These are phyloP conservation scores for Corvus hawaiiensis DNA, from an alignment of 2,113 vertebrate genomes.

Conservation along the genomic window DNA sequence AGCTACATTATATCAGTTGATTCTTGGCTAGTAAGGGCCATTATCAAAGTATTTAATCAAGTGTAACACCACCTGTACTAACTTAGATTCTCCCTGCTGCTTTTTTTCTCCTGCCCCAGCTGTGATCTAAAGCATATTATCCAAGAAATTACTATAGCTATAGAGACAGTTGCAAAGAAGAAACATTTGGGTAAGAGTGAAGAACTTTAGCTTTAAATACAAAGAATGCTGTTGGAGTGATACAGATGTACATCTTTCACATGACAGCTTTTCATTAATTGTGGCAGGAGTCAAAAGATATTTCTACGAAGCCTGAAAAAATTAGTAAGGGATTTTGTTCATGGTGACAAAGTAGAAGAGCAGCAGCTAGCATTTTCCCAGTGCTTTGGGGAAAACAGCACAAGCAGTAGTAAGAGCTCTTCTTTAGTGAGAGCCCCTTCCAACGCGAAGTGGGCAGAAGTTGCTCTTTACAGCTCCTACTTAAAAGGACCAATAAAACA, in stretches of 20 bases:
- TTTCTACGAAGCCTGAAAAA: neutral
- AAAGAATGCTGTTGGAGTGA: neutral
- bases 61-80: neutral
- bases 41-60: neutral
- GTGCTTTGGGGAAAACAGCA: neutral
- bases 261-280: neutral
- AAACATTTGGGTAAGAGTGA: neutral
- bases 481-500: neutral
- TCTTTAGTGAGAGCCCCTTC: neutral
- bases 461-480: neutral
- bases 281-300: neutral
- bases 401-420: neutral
- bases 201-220: neutral
- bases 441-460: neutral
- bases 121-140: neutral
- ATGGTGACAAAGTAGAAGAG: neutral
- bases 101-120: neutral
- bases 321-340: neutral
- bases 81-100: neutral
- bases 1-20: neutral
- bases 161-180: neutral
- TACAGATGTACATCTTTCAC: neutral
- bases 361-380: neutral
- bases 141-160: neutral
- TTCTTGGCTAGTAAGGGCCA: neutral